Conservation (phyloP, 1,140 invertebrate species). For the Vanessa atalanta region DNA sequence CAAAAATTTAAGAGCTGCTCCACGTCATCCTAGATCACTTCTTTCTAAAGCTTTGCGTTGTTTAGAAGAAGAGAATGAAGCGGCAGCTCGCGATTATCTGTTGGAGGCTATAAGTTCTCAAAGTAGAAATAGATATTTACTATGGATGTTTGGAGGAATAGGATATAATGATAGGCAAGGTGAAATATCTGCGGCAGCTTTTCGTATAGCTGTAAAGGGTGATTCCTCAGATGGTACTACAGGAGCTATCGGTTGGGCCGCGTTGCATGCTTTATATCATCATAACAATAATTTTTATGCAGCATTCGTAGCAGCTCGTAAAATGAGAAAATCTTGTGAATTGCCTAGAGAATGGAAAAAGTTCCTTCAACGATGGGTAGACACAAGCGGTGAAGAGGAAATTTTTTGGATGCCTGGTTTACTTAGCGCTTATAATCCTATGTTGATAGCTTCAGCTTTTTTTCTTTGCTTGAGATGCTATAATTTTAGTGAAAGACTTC, state of each 20-base stretch:
- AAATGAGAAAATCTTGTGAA: conserved; percentile 71
- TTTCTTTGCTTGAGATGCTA: conserved; percentile 72
- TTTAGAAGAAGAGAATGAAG: conserved; percentile 57
- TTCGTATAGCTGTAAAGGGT: conserved; percentile 65
- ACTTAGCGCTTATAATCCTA: conserved; percentile 53
- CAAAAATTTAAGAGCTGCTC: conserved; percentile 50
- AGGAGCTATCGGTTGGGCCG: conserved; percentile 68
- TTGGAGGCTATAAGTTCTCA: conserved; percentile 53
- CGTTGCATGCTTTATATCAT: conserved; percentile 68
- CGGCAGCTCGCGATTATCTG: conserved; percentile 56
- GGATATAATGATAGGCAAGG: conserved; percentile 54
- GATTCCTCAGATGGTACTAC: conserved; percentile 62
- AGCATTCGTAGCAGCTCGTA: conserved; percentile 66
- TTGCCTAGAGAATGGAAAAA: conserved; percentile 61
- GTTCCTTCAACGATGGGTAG: conserved; percentile 60
- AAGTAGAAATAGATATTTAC: conserved; percentile 60
- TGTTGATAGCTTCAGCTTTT: conserved; percentile 66
- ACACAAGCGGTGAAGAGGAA: conserved; percentile 70
- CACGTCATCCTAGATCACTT: conserved; percentile 54
- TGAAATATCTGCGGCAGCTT: conserved; percentile 57
- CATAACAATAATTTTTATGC: conserved; percentile 51
- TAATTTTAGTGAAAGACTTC: conserved; percentile 56
- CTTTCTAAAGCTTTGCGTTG: conserved; percentile 58
- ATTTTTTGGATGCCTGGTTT: conserved; percentile 60
- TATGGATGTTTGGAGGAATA: conserved; percentile 65